A percentile compares a stretch with the other conserved stretches of the same genome.
Evolutionary conservation across 2,888 invertebrate genomes (phyloP).

Genomic region (Cistogaster globosa): DNA sequence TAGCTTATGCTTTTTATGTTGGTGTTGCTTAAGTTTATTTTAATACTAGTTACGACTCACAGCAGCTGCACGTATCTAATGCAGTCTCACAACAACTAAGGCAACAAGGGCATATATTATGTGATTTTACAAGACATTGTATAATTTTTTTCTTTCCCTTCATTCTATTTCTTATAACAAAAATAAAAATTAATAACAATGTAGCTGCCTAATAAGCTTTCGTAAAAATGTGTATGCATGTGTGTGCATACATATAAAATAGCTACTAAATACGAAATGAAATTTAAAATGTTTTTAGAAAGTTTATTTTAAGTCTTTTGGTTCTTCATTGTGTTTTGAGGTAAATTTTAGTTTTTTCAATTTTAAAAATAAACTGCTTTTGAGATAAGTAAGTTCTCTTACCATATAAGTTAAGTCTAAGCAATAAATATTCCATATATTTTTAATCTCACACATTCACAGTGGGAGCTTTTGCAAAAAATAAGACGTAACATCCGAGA

Average conservation of each 20-base stretch:
- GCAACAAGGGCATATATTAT: not conserved
- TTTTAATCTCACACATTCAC: too few species aligned
- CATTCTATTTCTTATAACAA: not conserved
- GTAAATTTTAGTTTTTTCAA: not conserved
- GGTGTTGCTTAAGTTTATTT: conserved; percentile 12
- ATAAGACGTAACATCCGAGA: too few species aligned
- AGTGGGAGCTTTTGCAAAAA: too few species aligned
- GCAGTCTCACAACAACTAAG: conserved; percentile 29
- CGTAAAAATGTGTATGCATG: conserved; percentile 1
- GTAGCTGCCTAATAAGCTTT: not conserved
- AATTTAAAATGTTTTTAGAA: conserved; percentile 32
- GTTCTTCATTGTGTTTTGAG: not conserved
- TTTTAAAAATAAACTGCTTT: not conserved
- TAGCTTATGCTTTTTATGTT: not conserved
- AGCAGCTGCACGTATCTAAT: conserved; percentile 35
- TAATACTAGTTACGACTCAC: conserved; percentile 16
- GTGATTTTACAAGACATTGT: conserved; percentile 24
- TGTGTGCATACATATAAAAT: conserved; percentile 37
- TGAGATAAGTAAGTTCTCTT: too few species aligned
- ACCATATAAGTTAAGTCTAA: too few species aligned
- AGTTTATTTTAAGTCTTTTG: not conserved
- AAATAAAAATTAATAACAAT: not conserved
- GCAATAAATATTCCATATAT: too few species aligned
- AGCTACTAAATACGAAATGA: conserved; percentile 44
- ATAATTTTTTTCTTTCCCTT: conserved; percentile 32